Conservation (phyloP, 2,113 vertebrate species). For the Tichodroma muraria region DNA sequence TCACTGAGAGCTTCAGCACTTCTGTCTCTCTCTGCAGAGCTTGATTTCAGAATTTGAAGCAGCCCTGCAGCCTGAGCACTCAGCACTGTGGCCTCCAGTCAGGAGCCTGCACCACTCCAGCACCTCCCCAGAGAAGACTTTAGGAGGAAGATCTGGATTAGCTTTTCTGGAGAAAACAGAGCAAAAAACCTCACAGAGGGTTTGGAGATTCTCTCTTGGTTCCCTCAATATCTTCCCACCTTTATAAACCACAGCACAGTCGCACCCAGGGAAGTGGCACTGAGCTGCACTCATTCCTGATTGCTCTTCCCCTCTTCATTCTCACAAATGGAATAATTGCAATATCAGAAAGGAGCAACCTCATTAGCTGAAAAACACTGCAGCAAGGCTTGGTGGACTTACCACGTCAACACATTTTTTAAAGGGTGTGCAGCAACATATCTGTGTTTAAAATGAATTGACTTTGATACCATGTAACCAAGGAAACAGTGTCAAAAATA, state of each 20-base stretch:
- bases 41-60: background rate
- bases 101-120: too few species aligned
- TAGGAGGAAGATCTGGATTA: background rate
- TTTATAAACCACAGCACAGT: background rate
- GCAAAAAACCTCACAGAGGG: background rate
- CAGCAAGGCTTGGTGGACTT: background rate
- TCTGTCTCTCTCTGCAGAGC: background rate
- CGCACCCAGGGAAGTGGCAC: background rate
- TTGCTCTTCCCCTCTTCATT: background rate
- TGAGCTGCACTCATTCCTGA: background rate
- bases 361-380: background rate
- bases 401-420: background rate
- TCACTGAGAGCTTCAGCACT: background rate
- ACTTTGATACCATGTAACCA: background rate
- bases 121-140: background rate
- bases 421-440: background rate
- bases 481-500: background rate
- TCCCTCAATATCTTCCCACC: fast-evolving
- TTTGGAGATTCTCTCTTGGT: background rate
- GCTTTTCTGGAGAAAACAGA: background rate
- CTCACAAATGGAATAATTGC: background rate
- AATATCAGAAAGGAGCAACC: background rate
- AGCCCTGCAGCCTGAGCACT: background rate
- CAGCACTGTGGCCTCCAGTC: background rate
- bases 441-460: background rate